Evolutionary conservation across 2,113 vertebrate species (phyloP).

Genomic region (Cinclus cinclus): DNA sequence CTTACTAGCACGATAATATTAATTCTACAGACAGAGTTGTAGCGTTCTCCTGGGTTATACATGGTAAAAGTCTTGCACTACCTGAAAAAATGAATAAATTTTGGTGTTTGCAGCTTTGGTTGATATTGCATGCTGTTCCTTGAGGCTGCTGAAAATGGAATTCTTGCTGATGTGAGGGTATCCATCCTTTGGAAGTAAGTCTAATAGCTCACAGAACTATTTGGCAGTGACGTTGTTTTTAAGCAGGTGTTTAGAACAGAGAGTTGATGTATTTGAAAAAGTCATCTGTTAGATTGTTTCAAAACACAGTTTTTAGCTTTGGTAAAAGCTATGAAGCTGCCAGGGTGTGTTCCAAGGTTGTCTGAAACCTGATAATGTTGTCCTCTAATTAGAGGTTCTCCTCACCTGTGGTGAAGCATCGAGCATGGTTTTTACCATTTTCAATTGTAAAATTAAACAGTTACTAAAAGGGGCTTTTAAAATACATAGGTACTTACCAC

Average conservation of each 20-base stretch:
- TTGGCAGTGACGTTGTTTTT: neutral
- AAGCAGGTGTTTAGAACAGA: neutral
- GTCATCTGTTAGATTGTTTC: neutral
- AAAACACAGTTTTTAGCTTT: neutral
- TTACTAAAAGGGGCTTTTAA: neutral
- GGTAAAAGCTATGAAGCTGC: neutral
- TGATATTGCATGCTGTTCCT: neutral
- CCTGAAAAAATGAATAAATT: neutral
- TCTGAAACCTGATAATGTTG: neutral
- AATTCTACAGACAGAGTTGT: neutral
- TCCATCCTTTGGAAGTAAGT: neutral
- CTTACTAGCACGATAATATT: neutral
- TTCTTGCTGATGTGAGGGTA: neutral
- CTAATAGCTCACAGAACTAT: neutral
- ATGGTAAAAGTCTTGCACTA: neutral
- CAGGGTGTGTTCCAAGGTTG: neutral
- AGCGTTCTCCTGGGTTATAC: neutral
- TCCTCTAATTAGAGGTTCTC: neutral
- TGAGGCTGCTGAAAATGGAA: neutral
- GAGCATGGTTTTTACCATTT: neutral
- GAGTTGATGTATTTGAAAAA: neutral
- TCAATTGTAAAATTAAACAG: constrained; percentile 5
- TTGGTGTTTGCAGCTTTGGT: neutral
- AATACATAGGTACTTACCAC: neutral
- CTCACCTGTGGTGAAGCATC: neutral